These are phyloP conservation scores for Panulirus ornatus DNA, from an alignment of 1,140 invertebrate species.

Conservation along the genomic window DNA sequence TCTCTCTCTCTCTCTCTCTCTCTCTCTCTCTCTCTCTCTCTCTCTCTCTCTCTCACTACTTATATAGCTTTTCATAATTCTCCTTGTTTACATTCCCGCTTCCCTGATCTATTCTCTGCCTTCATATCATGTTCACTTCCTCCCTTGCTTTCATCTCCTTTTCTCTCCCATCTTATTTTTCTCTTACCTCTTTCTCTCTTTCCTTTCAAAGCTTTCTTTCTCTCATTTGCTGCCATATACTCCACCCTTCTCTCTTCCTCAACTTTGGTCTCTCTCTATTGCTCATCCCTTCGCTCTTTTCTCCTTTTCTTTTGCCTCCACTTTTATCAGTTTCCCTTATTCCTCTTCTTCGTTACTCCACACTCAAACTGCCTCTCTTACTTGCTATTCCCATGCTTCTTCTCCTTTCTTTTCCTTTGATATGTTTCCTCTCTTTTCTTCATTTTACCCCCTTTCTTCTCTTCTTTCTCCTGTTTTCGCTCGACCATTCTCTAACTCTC, in stretches of 20 bases:
- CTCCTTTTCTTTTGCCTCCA: no score
- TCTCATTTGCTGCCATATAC: no score
- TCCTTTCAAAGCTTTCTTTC: no score
- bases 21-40: not conserved
- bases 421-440: not conserved
- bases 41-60: not conserved
- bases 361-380: not conserved
- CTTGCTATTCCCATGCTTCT: no score
- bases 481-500: not conserved
- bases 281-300: no score
- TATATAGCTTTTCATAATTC: not conserved
- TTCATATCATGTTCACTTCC: not conserved
- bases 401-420: not conserved
- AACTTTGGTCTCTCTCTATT: no score
- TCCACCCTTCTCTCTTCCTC: no score
- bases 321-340: no score
- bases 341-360: no score
- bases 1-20: conserved; percentile 3
- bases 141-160: no score
- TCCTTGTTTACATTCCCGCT: not conserved
- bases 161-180: no score
- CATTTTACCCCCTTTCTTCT: not conserved
- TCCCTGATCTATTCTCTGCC: not conserved
- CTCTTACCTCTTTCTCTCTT: no score
- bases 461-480: not conserved